Evolutionary conservation across 2,797 vertebrate species (phyloP), one percentile per base, ranked within the genome.

Genomic region (Acipenser ruthenus): DNA sequence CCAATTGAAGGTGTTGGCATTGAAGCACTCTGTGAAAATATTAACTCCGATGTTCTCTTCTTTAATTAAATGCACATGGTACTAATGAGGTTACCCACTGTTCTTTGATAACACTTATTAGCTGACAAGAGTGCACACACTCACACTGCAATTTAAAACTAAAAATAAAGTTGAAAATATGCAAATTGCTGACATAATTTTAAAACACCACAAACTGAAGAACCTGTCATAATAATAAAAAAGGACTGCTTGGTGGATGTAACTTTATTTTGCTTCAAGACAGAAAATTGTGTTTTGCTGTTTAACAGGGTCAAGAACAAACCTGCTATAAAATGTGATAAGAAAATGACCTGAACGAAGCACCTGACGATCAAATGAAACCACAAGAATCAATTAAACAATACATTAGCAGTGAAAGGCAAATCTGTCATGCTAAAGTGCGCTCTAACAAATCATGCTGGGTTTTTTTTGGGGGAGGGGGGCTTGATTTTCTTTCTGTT

Each of bases 21-120:
- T 93, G 94, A 91, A 93, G 90, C 85, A 91, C 90, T 93, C 90
- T 88, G 92, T 89, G 93, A 95, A 95, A 96, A 97, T 95, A 94
- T 93, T 93, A 95, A 94, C 90, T 91, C 92, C 89, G 94, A 93
- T 95, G 95, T 96, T 91, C 91, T 90, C 85, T 91, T 92, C 92
- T 93, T 95, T 95, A 96, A 96, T 97, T 93, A 94, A 96, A 96
- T 91, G 91, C 93, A 91, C 90, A 88, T 91, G 89, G 89, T 91
- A 92, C 89, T 97, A 97, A 97, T 96, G 94, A 97, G 93, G 91
- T 93, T 93, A 95, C 93, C 92, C 90, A 91, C 84, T 91, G 90
- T 93, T 95, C 91, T 93, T 93, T 92, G 93, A 94, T 96, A 94
- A 90, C 89, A 91, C 92, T 95, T 97, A 96, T 96, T 96, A 97